Evolutionary conservation across 1,140 invertebrate species (phyloP), one percentile per base, ranked within the genome.

Genomic region (Pseudachorutes palmiensis): DNA sequence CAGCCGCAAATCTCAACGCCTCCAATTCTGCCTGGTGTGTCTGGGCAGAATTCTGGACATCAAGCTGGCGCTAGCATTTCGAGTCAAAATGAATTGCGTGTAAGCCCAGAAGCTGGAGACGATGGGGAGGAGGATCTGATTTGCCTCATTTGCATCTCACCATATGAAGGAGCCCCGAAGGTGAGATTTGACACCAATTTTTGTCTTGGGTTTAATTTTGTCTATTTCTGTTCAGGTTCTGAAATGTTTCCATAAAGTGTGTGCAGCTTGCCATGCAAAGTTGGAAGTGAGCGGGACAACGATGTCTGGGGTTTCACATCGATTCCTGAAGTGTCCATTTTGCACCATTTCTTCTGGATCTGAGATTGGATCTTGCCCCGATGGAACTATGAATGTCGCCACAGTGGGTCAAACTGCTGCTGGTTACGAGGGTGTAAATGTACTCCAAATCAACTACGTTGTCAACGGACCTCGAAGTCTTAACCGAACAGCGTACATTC

Each of bases 301-400:
- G 2, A 64, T 64, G 62, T 64, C 62, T 12, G 62, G 62, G 45
- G 19, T 58, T 14, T 3, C 2, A 12, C 62, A 64, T 29, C 12
- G 12, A 5, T 64, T 64, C 45, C 5, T 49, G 19, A 64, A 64
- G 62, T 64, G 62, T 30, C 62, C 62, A 5, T 64, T 64, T 29
- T 64, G 62, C 62, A 16, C 9, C 12, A 12, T 33, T 12, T 55
- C 12, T 5, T 16, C 31, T 2, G 62, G 62, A 49, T 58, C 32
- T 49, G 16, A 64, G 29, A 48, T 64, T 14, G 62, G 62, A 9
- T 58, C 33, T 26, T 64, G 62, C 28, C 62, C 62, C 31, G 24
- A 59, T 30, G 62, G 62, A 19, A 22, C 9, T 5, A 64, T 64
- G 62, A 64, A 30, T 2, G 62, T 59, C 22, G n/a, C n/a, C 12